Evolutionary conservation across 2,888 invertebrate genomes (phyloP), one percentile per base, ranked within the genome.

Genomic region (Synergus japonicus): DNA sequence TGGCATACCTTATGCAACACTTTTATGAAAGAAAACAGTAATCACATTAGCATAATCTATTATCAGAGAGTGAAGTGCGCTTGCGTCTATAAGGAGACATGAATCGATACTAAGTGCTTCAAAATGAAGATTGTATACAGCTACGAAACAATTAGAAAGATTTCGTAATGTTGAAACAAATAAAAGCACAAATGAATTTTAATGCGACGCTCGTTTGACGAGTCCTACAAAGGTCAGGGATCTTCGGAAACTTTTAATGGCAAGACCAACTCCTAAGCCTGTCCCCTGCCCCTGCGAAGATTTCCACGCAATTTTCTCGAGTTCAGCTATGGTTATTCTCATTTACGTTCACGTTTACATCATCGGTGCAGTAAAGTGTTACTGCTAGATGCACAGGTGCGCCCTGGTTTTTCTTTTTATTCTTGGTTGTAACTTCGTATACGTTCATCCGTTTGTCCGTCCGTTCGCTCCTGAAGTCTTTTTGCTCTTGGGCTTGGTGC

Each of bases 311-410:
- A 90, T 91, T 89, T 90, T 89, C 90, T 87, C 83, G 87, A 88
- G 87, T 88, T 89, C 88, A 83, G 79, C 81, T 79, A 81, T 79
- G 80, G 77, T 90, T 88, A 90, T 90, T 89, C 88, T 90, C 90
- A 89, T 90, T 90, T 89, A 90, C 89, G 90, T 91, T 90, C 88
- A 85, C 88, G 91, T 91, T 92, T 91, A 90, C 91, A 91, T 92
- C 90, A 92, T 91, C 90, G 88, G 85, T 87, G 89, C 84, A 89
- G 89, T 90, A 89, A 91, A 91, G 89, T 89, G 90, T 90, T 91
- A 89, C 90, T 87, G 88, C 87, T 87, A 85, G 88, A 80, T 81
- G 86, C 88, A 89, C 91, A 91, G 90, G 91, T 91, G 91, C 89
- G 90, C 89, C 90, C 89, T 87, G 88, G 84, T 90, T 89, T 89